A percentile compares a stretch with the other conserved stretches of the same genome.
These are phyloP conservation scores for Falco columbarius DNA, from an alignment of 2,797 vertebrate species.

Conservation along the genomic window DNA sequence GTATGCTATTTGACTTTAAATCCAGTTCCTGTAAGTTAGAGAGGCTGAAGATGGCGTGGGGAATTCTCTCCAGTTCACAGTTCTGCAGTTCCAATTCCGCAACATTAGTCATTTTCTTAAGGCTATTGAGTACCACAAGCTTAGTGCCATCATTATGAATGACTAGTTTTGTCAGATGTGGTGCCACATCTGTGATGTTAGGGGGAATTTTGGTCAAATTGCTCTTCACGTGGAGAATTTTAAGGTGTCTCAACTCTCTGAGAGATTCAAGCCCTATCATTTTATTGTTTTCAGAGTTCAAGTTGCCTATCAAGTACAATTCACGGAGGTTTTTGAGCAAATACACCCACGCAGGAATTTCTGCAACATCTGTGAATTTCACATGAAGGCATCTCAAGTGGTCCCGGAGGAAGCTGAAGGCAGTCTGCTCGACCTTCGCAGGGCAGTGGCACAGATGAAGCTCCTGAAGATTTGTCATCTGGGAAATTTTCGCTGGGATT, in stretches of 20 bases:
- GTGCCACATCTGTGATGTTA: constrained; percentile 97
- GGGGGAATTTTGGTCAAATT: constrained; percentile 98
- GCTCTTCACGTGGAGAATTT: constrained; percentile 94
- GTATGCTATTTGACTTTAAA: constrained; percentile 95
- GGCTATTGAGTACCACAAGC: constrained; percentile 94
- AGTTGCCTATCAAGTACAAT: constrained; percentile 92
- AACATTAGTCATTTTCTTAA: constrained; percentile 99
- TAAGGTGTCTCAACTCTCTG: constrained; percentile 93
- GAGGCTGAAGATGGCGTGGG: constrained; percentile 97
- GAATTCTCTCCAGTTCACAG: constrained; percentile 97
- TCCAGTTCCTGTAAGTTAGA: constrained; percentile 96
- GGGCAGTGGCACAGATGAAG: constrained; percentile 97
- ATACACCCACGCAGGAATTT: constrained; percentile 98
- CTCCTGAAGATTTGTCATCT: constrained; percentile 96
- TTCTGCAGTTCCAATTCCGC: constrained; percentile 94
- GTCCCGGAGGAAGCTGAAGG: constrained; percentile 97
- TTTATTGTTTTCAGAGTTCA: constrained; percentile 99
- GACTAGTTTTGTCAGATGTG: constrained; percentile 92
- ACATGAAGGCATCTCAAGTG: constrained; percentile 97
- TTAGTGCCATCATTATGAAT: constrained; percentile 98
- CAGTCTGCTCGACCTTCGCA: constrained; percentile 96
- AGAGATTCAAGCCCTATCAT: constrained; percentile 98
- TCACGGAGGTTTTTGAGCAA: constrained; percentile 93
- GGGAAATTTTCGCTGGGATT: constrained; percentile 96
- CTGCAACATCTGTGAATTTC: constrained; percentile 97